Evolutionary conservation across 2,888 invertebrate genomes (phyloP), one percentile per base, ranked within the genome.

Genomic region (Heliothis peltigera): DNA sequence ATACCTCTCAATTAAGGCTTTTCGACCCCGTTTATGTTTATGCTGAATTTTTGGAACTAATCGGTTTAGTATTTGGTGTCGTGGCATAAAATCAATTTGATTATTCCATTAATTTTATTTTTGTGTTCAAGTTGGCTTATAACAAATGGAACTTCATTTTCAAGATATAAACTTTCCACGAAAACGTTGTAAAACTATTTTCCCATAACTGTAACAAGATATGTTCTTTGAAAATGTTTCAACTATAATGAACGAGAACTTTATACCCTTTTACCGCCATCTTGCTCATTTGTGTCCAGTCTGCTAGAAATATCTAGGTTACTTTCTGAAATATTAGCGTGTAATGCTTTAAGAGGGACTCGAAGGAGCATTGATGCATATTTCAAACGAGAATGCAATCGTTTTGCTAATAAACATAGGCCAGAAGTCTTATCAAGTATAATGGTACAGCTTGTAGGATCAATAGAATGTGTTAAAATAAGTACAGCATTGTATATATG

Each of bases 1-100:
- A 67, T 80, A 71, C 66, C 58, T 70, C 64, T 66, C 74, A 80
- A 80, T 76, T 76, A 76, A 18, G 49, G 54, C 57, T 68, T 73
- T 73, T 74, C 67, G 66, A 77, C 71, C 65, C 60, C 61, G 76
- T 77, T 22, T 75, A 79, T 54, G 66, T 63, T 70, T 70, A 72
- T 77, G 73, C 58, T 75, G 70, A 70, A 70, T 74, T 76, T 62
- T 52, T 21, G 49, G 12, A 22, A 58, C n/a, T 48, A 64, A 74
- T 74, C 52, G 49, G 6, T 5, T 3, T 10, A 47, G 2, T 18
- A 54, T 32, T 18, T 22, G 15, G 35, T 3, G 15, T 12, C 15
- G 15, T 15, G 15, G 35, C 35, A 2, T 35, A 10, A 32, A 32
- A 10, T 46, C n/a, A 42, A 32, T 32, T 28, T 17, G 2, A 4